Base-by-base conservation (phyloP, 2,797 vertebrate genomes). In the Myotis daubentonii region DNA sequence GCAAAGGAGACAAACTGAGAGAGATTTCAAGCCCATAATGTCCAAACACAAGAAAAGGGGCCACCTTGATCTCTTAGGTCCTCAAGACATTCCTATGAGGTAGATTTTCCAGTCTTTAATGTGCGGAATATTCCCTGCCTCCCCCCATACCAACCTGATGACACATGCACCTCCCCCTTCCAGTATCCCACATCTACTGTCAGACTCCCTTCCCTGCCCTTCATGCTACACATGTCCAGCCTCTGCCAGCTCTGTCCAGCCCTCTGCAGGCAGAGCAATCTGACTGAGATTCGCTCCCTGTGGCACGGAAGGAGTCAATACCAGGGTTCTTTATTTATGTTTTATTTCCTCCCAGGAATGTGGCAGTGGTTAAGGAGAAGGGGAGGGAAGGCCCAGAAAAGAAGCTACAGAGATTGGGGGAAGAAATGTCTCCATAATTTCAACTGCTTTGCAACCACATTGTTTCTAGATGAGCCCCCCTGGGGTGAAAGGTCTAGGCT, bases 371-470 rank as follows among this genome's bases (percentile, higher is more conserved):
- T 68, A 78, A 90, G 47, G 16, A 55, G n/a, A 72, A 16, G 3
- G 4, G 36, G 25, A 62, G 20, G 19, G 28, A 70, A 90, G 38
- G 22, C 38, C 82, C 80, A 80, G 41, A 83, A 96, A 92, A 93
- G 62, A 80, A 93, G 55, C 68, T 93, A 65, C 82, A 96, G 60
- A 89, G 74, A 81, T 13, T 47, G 33, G 66, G 0, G 5, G 74
- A 87, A 95, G 90, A 93, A 97, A 83, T 53, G 82, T 90, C 49
- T 96, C 87, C 76, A 60, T 85, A 88, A 94, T 90, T 93, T 93
- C 87, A 96, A 51, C 66, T 93, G 65, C 49, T 87, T 95, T 94
- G 75, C 53, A 92, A 93, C 85, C 80, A 94, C 76, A 88, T 1
- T 96, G 49, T 95, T 95, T 97, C 80, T 86, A 85, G 76, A 72